phyloP scores from a whole-genome alignment of 2,797 vertebrate genomes.

The Manis pentadactyla region DNA sequence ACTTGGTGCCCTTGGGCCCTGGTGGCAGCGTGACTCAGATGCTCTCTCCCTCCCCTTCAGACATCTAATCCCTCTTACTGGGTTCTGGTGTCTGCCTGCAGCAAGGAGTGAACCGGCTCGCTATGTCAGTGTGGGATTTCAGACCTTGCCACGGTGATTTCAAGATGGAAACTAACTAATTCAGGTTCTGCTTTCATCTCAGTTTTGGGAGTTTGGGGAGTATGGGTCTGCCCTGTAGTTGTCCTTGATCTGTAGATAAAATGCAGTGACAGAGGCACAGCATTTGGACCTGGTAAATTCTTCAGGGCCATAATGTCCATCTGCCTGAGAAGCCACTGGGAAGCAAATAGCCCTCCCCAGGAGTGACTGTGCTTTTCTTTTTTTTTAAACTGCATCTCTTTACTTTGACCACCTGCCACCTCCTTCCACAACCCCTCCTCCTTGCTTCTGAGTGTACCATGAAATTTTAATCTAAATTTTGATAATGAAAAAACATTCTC shows the following conservation, averaged over 20 bases:
- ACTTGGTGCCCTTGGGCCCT: not conserved
- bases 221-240: not conserved
- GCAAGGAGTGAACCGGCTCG: not conserved
- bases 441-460: not conserved
- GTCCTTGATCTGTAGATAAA: conserved; percentile 20
- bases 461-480: conserved; percentile 43
- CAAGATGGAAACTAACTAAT: not conserved
- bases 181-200: conserved; percentile 36
- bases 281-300: not conserved
- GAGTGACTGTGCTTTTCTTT: not conserved
- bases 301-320: not conserved
- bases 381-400: not conserved
- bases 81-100: not conserved
- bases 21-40: not conserved
- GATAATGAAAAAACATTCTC: not conserved
- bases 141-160: not conserved
- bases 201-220: not conserved
- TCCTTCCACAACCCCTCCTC: not conserved
- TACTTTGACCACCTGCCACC: not conserved
- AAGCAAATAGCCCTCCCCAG: not conserved
- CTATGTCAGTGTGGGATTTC: not conserved
- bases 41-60: not conserved
- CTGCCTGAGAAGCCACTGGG: not conserved
- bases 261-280: not conserved
- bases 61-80: not conserved